These are phyloP conservation scores for Acromyrmex echinatior DNA, from an alignment of 1,140 invertebrate genomes.

Conservation along the genomic window DNA sequence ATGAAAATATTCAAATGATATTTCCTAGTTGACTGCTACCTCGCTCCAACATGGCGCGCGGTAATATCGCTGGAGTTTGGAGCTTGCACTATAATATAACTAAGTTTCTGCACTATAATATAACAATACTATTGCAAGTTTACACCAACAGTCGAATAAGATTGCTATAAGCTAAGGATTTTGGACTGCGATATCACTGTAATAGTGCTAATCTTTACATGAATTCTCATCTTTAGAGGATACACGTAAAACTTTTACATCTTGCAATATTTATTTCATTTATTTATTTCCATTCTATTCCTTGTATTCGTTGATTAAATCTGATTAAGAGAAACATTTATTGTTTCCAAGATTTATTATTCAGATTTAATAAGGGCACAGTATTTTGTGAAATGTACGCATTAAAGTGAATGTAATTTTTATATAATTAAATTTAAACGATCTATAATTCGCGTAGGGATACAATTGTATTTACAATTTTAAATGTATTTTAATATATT, in stretches of 20 bases:
- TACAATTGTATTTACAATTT: background rate
- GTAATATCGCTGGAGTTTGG: slow-evolving; percentile 17
- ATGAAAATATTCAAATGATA: slow-evolving; percentile 43
- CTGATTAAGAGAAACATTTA: background rate
- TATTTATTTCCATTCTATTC: background rate
- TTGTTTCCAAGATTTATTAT: background rate
- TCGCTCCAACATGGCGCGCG: background rate
- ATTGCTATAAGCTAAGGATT: slow-evolving; percentile 22
- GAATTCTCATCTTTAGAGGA: slow-evolving; percentile 8
- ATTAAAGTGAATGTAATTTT: background rate
- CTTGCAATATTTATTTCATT: background rate
- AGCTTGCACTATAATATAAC: slow-evolving; percentile 31
- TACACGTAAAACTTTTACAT: background rate
- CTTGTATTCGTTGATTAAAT: background rate
- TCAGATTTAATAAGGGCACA: background rate
- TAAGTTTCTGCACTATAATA: slow-evolving; percentile 12
- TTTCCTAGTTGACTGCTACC: background rate
- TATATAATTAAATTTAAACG: background rate
- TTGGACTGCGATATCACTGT: slow-evolving; percentile 13
- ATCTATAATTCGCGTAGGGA: too few species aligned
- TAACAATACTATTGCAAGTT: slow-evolving; percentile 31
- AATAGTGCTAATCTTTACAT: slow-evolving; percentile 21
- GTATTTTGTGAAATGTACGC: background rate
- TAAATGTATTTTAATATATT: background rate
- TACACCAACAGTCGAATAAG: slow-evolving; percentile 27